These are phyloP conservation scores for Falcaria lacertinaria DNA, from an alignment of 2,888 invertebrate species.

Conservation along the genomic window DNA sequence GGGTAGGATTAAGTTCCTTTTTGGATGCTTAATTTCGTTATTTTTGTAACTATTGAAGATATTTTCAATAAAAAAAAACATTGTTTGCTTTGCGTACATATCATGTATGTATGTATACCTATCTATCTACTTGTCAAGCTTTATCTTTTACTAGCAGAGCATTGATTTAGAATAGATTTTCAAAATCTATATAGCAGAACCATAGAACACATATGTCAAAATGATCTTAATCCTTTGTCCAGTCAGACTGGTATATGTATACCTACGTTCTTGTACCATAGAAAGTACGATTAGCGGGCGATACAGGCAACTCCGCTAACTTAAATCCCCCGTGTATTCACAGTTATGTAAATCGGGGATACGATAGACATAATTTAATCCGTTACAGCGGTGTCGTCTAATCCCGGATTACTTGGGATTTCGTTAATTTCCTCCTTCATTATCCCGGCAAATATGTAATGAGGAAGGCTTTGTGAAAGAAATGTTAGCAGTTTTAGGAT, in stretches of 20 bases:
- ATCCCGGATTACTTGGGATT: slow-evolving; percentile 30
- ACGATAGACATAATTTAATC: slow-evolving; percentile 22
- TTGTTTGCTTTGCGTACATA: no score
- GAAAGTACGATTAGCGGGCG: slow-evolving; percentile 10
- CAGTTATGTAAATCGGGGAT: slow-evolving; percentile 31
- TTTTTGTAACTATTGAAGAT: no score
- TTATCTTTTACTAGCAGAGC: no score
- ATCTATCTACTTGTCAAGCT: no score
- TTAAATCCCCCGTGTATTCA: slow-evolving; percentile 13
- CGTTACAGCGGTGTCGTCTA: slow-evolving; percentile 25
- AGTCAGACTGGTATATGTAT: not conserved
- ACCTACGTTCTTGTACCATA: slow-evolving; percentile 6
- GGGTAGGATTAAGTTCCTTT: no score
- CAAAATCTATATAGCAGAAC: no score
- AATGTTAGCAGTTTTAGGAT: not conserved
- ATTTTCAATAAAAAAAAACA: no score
- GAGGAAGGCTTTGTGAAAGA: not conserved
- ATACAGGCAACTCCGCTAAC: slow-evolving; percentile 15
- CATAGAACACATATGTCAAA: not conserved
- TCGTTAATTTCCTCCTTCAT: slow-evolving; percentile 36
- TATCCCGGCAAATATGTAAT: slow-evolving; percentile 19
- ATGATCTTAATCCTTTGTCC: not conserved
- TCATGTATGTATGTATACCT: no score
- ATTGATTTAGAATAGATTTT: no score
- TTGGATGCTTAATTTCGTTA: no score